Conservation (phyloP, 1,140 invertebrate species). For the Drosophila bocki region DNA sequence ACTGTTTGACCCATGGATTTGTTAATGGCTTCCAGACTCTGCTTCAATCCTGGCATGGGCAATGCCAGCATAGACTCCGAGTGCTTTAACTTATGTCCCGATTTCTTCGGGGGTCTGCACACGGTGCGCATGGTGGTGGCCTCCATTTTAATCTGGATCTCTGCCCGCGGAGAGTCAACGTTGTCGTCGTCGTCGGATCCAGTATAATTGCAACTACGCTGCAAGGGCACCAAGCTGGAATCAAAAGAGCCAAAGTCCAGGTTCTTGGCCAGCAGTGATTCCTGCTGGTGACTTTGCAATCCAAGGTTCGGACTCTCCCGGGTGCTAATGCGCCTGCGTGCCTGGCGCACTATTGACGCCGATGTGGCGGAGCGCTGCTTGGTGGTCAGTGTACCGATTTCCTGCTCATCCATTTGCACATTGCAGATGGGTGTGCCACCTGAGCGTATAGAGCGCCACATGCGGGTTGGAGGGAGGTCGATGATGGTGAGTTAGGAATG, state of each 20-base stretch:
- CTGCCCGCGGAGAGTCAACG: conserved; percentile 32
- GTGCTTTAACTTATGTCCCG: not conserved
- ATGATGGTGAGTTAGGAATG: conserved; percentile 11
- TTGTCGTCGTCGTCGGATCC: conserved; percentile 47
- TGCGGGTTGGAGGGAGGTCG: conserved; percentile 12
- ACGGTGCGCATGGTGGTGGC: conserved; percentile 37
- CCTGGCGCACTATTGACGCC: conserved; percentile 46
- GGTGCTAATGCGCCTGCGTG: conserved; percentile 52
- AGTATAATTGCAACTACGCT: conserved; percentile 2
- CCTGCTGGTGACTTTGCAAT: conserved; percentile 9
- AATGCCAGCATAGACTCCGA: conserved; percentile 39
- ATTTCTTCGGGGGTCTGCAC: conserved; percentile 32
- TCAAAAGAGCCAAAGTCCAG: conserved; percentile 9
- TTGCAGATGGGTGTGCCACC: conserved; percentile 37
- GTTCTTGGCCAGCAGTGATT: not conserved
- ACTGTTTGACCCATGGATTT: conserved; percentile 5
- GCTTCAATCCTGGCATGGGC: conserved; percentile 35
- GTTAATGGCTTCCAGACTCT: conserved; percentile 20
- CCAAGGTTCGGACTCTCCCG: conserved; percentile 42
- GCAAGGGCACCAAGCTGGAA: conserved; percentile 18
- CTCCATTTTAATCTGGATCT: conserved; percentile 62
- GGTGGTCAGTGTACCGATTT: conserved; percentile 4
- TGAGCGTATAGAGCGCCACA: conserved; percentile 20
- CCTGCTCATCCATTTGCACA: conserved; percentile 40
- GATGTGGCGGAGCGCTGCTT: conserved; percentile 51